Base-by-base conservation (phyloP, 2,888 invertebrate species). In the Thymelicus lineola region DNA sequence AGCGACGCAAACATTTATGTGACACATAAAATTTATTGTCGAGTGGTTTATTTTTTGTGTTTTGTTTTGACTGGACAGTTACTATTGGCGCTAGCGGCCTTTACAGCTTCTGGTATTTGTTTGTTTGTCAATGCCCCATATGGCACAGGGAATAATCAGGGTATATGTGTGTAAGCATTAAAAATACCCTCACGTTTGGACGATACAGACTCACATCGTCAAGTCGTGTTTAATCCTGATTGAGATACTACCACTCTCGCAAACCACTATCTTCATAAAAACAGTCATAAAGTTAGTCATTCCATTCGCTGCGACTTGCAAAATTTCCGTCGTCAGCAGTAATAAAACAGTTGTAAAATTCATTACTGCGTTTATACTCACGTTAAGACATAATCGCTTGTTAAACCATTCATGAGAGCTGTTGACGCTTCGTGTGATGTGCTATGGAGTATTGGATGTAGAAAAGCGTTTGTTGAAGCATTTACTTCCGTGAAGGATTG, bases 361-460 rank as follows among this genome's bases (percentile, higher is more conserved):
- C 42, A 60, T 60, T 45, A 20, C 60, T 9, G 45, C n/a, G 17
- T 45, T 60, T 42, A 60, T 28, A 45, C 17, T 45, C 20, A 12
- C 42, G 60, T 42, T 36, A 36, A 57, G 57, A n/a, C 28, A 35
- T 57, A n/a, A 55, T 55, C 28, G 57, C 57, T 57, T 57, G 57
- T 57, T 57, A 35, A 57, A 36, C 57, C 57, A n/a, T 35, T 57
- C n/a, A 36, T 3, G 57, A 53, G 20, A 53, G 53, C 53, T 53
- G 15, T 50, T 50, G 48, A 50, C 48, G 20, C 5, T 1, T 20
- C 20, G 20, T 7, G 10, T 3, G 9, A 12, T 53, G 20, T 53
- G 20, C 17, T 20, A 6, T 7, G 53, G 20, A 50, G 1, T 12
- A 50, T 50, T 6, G 42, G 12, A 42, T 38, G 7, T 9, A 42